Base-by-base conservation (phyloP, 2,888 invertebrate species). In the Drosophila neonasuta region DNA sequence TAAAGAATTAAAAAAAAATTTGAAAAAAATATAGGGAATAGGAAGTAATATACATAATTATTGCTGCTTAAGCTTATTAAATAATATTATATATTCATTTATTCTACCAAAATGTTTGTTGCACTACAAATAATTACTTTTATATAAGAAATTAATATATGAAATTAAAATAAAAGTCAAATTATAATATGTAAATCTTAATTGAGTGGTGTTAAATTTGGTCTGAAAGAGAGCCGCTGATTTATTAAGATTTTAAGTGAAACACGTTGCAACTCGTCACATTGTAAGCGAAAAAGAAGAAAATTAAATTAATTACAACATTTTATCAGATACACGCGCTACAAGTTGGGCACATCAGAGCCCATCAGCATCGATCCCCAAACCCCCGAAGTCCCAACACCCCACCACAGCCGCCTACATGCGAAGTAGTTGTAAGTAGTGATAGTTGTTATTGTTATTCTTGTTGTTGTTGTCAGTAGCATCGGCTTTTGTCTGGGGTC, bases 311-410 rank as follows among this genome's bases (percentile, higher is more conserved):
- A 83, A 83, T 83, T 87, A 76, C 84, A 78, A 76, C 87, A 86
- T 86, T 83, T 83, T 87, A 84, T 83, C 76, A 78, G 81, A 87
- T 86, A 86, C 68, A 87, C 77, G 75, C 79, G 80, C 52, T 73
- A 83, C 75, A 75, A 83, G 77, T 71, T 85, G 61, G 67, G 61
- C 82, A 74, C 87, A 64, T 69, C 82, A 78, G 65, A 56, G 74
- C 66, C 70, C 73, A 79, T 84, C 70, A 79, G 70, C 70, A 66
- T 74, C 69, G 67, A 67, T 71, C 36, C 54, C 13, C 39, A 15
- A 15, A 36, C 52, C 17, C 6, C 36, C 24, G 24, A 24, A 24
- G 24, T 24, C 6, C 24, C 15, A 9, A 32, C 49, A 36, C 30
- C 7, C 17, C 5, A 3, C 17, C 5, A 5, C 1, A 10, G 2